Evolutionary conservation across 2,888 invertebrate genomes (phyloP).

Genomic region (Cheilosia soror): DNA sequence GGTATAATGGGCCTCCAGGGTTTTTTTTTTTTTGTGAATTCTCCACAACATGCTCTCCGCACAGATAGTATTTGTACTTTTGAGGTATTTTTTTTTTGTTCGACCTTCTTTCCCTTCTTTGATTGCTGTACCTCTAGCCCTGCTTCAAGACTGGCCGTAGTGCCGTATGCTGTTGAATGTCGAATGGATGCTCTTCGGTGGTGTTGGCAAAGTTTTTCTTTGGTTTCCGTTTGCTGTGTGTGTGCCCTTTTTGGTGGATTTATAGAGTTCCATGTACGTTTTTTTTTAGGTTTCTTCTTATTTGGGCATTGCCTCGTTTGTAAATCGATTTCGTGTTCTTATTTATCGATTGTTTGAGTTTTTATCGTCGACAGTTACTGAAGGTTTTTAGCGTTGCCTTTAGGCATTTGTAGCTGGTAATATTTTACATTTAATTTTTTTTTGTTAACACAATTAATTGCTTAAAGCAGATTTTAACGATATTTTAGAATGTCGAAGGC

Average conservation of each 20-base stretch:
- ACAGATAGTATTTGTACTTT: conserved; percentile 33
- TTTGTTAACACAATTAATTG: no score
- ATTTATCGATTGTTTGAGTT: conserved; percentile 54
- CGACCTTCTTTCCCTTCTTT: conserved; percentile 16
- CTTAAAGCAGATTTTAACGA: no score
- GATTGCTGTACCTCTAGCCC: conserved; percentile 8
- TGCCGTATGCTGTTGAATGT: background rate
- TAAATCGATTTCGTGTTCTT: conserved; percentile 59
- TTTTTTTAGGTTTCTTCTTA: conserved; percentile 21
- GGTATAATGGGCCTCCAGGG: background rate
- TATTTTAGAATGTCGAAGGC: no score
- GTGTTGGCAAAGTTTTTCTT: conserved; percentile 6
- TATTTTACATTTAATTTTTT: no score
- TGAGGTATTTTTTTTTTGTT: conserved; percentile 54
- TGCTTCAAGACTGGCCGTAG: conserved; percentile 8
- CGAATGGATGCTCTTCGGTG: conserved; percentile 13
- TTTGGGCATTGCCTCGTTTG: conserved; percentile 63
- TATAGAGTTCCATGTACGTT: conserved; percentile 33
- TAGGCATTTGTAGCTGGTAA: no score
- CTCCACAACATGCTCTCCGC: conserved; percentile 29
- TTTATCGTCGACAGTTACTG: conserved; percentile 14
- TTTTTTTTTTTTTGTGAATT: conserved; percentile 26
- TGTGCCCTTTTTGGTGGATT: conserved; percentile 54
- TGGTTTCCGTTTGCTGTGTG: conserved; percentile 13
- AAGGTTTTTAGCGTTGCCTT: background rate